Evolutionary conservation across 53 echinoderm and acorn worm genomes (phyloP), one percentile per base, ranked within the genome.

Genomic region (Echinometra lucunter): DNA sequence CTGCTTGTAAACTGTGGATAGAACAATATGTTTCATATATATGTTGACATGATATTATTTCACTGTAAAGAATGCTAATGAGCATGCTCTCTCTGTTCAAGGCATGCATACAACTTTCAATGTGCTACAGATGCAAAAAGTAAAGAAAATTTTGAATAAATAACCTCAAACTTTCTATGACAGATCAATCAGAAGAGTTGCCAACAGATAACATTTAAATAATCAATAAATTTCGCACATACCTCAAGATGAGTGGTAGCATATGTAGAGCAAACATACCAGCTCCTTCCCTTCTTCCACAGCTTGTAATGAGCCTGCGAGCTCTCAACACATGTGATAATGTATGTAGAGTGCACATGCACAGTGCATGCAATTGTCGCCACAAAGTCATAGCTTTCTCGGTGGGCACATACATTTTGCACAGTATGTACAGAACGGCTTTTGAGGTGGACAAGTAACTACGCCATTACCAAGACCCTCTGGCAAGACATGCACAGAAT

Each of bases 321-420:
- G 49, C 85, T 85, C 28, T 30, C 85, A n/a, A n/a, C n/a, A n/a
- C 30, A 85, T 85, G 85, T 49, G 47, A 85, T 85, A 40, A 78
- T 78, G 78, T 78, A 78, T 42, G 72, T 32, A 35, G n/a, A 42
- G 28, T 85, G 85, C 85, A 85, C 78, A 85, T 85, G 85, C 40
- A 47, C 85, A 85, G 30, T 47, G 81, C 81, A 45, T 85, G 85
- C 85, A 42, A 42, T 85, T 37, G 85, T 47, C 85, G n/a, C 49
- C 23, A 21, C 44, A 21, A 81, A 81, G 42, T 44, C 16, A 81
- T 17, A 81, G 44, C 81, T 40, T 49, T 83, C n/a, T 45, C 49
- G 28, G 45, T 49, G 85, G 30, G 85, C 85, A 83, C 85, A 83
- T 85, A 49, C 45, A 37, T 27, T 47, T 47, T 85, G n/a, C 28